Conservation (phyloP, 2,113 vertebrate species). For the Microcebus jonahi region DNA sequence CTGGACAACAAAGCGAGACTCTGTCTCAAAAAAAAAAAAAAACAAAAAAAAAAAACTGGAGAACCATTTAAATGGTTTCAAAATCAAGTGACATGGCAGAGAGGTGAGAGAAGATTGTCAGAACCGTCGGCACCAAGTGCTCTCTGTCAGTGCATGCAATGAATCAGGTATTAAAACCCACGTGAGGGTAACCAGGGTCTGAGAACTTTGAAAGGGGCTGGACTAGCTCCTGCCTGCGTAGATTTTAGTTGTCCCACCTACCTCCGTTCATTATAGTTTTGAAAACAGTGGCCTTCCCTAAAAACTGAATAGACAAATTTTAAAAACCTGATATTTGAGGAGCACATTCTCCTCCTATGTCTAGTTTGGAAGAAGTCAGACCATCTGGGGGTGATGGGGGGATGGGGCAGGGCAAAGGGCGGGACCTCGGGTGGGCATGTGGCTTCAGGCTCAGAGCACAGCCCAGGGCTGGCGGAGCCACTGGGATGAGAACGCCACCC, state of each 20-base stretch:
- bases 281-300: not conserved
- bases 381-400: not conserved
- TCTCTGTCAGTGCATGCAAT: not conserved
- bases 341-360: not conserved
- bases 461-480: too few relatives aligned
- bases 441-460: not conserved
- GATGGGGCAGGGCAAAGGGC: too few relatives aligned
- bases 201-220: constrained; percentile 18
- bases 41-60: too few relatives aligned
- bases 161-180: not conserved
- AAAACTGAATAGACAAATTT: not conserved
- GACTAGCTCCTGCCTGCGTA: not conserved
- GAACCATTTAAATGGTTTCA: not conserved
- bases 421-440: not conserved
- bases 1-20: too few relatives aligned
- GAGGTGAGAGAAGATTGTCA: not conserved
- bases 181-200: not conserved
- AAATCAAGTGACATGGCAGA: not conserved
- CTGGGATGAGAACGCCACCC: rapidly evolving
- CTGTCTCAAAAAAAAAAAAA: too few relatives aligned
- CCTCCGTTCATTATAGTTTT: not conserved
- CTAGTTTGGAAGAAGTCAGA: not conserved
- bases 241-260: not conserved
- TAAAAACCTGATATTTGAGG: not conserved
- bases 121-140: not conserved